Evolutionary conservation across 2,113 vertebrate genomes (phyloP), one percentile per base, ranked within the genome.

Genomic region (Greenwoodochromis staneri): DNA sequence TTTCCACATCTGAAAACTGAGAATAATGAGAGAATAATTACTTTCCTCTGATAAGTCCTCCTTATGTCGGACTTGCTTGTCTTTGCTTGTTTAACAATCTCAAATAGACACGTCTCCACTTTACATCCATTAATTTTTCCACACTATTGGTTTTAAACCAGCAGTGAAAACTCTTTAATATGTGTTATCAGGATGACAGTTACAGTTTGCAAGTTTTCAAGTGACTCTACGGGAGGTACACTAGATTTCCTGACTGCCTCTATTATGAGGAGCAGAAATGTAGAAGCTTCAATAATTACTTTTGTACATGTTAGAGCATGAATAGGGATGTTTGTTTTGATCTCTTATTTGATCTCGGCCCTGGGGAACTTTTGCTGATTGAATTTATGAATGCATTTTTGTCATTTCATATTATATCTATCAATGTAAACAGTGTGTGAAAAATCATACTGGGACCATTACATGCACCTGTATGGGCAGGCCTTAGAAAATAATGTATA

Each of bases 21-120:
- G 84, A 82, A 87, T 88, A 85, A 91, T 82, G 69, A 90, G 59
- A 54, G 76, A 82, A 71, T 92, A 91, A 93, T 93, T 73, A 85
- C 19, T 83, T 92, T 85, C 49, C 53, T 82, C 42, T 69, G 78
- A 82, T 83, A 80, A 73, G 42, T 88, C 61, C 14, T 87, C 51
- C n/a, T 84, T 49, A 17, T 27, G 84, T 27, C 4, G 29, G 71
- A 84, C 73, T 80, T 9, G 69, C 57, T 34, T 80, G 82, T 85
- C 84, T 61, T 40, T 31, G 69, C 81, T 82, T 83, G 27, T 88
- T 92, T 86, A 90, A 90, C 29, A 9, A 6, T 78, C 82, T 87
- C 69, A 89, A 85, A 90, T 85, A 61, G 45, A 6, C 34, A 6
- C 5, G 4, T 42, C 47, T 36, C 71, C 2, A 8, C 76, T 80